phyloP scores from a whole-genome alignment of 2,113 vertebrate genomes.

The Lepus europaeus region DNA sequence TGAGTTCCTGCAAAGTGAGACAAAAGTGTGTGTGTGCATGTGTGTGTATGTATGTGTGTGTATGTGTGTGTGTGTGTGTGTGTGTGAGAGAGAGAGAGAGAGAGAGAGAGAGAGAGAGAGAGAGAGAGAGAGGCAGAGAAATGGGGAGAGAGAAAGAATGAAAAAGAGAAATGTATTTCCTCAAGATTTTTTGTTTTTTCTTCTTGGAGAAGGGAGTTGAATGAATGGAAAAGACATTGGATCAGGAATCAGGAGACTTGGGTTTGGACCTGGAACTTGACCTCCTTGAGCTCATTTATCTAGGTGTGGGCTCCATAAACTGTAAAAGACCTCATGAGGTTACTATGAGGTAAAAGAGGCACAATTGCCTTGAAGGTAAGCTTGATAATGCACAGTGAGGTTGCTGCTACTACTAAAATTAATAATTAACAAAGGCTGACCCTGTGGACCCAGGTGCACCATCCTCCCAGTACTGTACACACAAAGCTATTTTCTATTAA shows the following conservation, averaged over 20 bases:
- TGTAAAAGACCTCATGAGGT: not conserved
- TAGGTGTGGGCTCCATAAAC: not conserved
- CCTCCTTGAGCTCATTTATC: not conserved
- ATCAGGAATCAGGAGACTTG: not conserved
- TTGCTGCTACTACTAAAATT: not conserved
- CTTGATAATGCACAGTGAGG: not conserved
- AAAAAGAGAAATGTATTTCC: not conserved
- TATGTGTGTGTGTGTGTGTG: not conserved
- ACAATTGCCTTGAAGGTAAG: not conserved
- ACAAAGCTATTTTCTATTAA: not conserved
- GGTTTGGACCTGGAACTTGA: not conserved
- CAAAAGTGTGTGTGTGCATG: not conserved
- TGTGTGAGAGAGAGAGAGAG: not conserved
- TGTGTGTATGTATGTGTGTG: too few species aligned
- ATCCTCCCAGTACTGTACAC: not conserved
- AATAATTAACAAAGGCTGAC: not conserved
- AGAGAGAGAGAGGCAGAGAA: not conserved
- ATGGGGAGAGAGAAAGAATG: not conserved
- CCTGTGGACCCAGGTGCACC: rapidly evolving
- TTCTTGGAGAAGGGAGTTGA: not conserved
- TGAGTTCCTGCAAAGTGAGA: slow-evolving; percentile 6
- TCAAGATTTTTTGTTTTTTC: not conserved
- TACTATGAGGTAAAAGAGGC: not conserved
- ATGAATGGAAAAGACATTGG: not conserved
- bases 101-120: not conserved